Conservation (phyloP, 2,113 vertebrate species). For the Vulpes ferrilata region DNA sequence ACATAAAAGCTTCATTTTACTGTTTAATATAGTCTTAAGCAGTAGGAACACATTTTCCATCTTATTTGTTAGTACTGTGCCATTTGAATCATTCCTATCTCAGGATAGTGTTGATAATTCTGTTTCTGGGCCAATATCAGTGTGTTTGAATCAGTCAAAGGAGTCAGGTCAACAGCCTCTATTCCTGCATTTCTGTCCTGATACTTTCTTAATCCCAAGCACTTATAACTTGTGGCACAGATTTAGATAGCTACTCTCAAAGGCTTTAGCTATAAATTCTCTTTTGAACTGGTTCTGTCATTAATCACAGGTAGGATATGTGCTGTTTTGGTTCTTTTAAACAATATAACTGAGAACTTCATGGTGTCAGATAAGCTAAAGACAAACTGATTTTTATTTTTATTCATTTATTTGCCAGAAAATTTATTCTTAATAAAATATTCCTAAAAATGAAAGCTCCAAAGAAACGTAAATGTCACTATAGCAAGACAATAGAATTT, state of each 20-base stretch:
- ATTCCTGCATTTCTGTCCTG: background rate
- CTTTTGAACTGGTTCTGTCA: background rate
- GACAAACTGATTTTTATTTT: background rate
- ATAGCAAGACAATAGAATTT: background rate
- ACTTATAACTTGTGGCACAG: background rate
- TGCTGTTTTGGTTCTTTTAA: background rate
- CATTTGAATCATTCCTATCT: background rate
- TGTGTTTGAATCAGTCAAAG: background rate
- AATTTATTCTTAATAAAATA: background rate
- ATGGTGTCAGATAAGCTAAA: background rate
- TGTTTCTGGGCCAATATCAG: background rate
- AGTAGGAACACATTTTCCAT: background rate
- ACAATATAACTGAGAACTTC: background rate
- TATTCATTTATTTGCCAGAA: background rate
- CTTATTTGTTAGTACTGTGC: background rate
- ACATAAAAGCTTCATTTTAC: background rate
- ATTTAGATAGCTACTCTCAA: background rate
- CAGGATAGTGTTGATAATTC: background rate
- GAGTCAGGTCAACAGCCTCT: background rate
- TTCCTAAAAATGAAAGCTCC: background rate
- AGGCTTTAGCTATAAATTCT: background rate
- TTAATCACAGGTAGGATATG: background rate
- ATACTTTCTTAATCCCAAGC: background rate
- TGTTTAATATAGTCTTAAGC: background rate
- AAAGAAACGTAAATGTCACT: background rate